These are phyloP conservation scores for Heliconius himera DNA, from an alignment of 1,140 invertebrate genomes.

Conservation along the genomic window DNA sequence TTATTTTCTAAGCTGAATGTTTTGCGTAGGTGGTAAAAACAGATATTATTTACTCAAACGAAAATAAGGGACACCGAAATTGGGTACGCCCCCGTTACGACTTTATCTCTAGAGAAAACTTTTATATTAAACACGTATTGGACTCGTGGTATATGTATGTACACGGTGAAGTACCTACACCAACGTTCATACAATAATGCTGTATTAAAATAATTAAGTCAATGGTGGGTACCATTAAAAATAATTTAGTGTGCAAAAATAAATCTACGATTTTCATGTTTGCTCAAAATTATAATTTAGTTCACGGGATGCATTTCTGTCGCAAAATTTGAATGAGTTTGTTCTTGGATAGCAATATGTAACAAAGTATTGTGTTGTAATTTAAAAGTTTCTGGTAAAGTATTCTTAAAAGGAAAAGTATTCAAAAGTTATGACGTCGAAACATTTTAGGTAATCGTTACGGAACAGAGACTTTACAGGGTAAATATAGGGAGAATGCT, in stretches of 20 bases:
- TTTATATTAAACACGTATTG: background rate
- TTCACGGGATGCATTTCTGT: too few relatives aligned
- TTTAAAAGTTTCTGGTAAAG: background rate
- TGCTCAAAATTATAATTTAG: background rate
- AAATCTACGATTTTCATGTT: background rate
- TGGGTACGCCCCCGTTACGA: conserved; percentile 45
- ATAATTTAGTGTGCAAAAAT: background rate
- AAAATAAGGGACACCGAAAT: conserved; percentile 50
- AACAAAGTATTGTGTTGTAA: conserved; percentile 2
- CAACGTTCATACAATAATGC: background rate
- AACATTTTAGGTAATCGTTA: conserved; percentile 13
- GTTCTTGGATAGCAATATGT: background rate
- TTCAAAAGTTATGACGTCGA: background rate
- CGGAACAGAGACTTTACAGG: background rate
- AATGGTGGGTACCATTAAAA: background rate
- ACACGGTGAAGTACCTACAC: background rate
- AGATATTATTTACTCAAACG: conserved; percentile 47
- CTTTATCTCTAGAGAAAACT: conserved; percentile 40
- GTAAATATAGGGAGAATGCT: conserved; percentile 18
- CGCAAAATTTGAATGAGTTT: too few relatives aligned
- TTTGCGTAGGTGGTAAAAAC: conserved; percentile 49
- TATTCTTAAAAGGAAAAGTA: background rate
- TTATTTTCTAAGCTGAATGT: conserved; percentile 53
- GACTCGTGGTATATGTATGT: background rate
- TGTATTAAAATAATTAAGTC: background rate